Conservation (phyloP, 2,888 invertebrate genomes). For the Ametastegia equiseti region DNA sequence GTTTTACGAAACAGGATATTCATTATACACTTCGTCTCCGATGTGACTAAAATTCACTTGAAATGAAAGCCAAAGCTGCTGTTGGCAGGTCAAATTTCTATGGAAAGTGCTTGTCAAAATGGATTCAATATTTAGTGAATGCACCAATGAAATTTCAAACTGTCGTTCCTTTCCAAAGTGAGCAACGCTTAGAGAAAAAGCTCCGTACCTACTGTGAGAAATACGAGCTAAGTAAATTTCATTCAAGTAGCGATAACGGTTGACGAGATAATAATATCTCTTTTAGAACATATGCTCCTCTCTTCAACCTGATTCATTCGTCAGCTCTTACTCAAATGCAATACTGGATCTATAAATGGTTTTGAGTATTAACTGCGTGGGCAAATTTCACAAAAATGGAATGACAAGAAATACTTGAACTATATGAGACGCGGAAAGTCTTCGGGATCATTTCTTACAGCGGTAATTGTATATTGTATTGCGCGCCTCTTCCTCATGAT, state of each 20-base stretch:
- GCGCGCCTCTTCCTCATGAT: too few relatives aligned
- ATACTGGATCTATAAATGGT: neutral
- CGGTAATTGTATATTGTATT: too few relatives aligned
- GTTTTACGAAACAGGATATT: neutral
- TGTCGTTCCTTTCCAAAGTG: neutral
- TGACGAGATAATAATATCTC: slow-evolving; percentile 20
- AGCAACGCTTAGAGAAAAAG: neutral
- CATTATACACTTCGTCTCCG: too few relatives aligned
- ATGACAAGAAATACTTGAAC: too few relatives aligned
- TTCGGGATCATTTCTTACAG: too few relatives aligned
- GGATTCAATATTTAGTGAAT: neutral
- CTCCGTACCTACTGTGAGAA: neutral
- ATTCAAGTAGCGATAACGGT: neutral
- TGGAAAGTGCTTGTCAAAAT: neutral
- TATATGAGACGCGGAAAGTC: too few relatives aligned
- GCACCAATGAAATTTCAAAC: neutral
- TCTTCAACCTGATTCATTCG: neutral
- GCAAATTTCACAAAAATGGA: neutral
- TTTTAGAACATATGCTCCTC: neutral
- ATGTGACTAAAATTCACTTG: too few relatives aligned
- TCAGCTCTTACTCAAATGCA: neutral
- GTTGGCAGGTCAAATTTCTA: too few relatives aligned
- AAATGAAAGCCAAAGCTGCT: too few relatives aligned
- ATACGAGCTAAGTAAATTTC: neutral
- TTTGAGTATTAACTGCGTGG: neutral